Conservation (phyloP, 2,113 vertebrate genomes). For the Pardalotus punctatus region DNA sequence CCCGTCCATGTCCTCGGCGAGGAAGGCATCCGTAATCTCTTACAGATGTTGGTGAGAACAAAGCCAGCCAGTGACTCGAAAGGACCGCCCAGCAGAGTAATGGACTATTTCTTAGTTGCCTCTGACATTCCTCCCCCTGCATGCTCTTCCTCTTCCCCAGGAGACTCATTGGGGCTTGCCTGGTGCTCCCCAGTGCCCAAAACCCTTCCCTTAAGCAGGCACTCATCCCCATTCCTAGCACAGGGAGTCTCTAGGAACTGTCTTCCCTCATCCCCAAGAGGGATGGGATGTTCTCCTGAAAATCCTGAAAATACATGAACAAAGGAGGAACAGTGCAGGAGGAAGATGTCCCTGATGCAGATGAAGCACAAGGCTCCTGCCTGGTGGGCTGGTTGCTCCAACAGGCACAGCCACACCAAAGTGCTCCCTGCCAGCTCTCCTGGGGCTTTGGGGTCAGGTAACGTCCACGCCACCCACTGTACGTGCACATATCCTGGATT, state of each 20-base stretch:
- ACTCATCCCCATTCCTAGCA: fast-evolving
- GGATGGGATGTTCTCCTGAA: neutral
- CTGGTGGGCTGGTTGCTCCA: neutral
- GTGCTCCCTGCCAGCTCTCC: neutral
- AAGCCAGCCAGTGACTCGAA: slow-evolving; percentile 51
- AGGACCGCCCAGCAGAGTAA: slow-evolving; percentile 15
- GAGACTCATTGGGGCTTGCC: neutral
- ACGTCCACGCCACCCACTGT: neutral
- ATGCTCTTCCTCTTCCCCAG: neutral
- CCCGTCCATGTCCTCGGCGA: neutral
- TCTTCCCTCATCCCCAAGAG: neutral
- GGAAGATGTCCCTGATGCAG: neutral
- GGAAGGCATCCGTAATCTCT: slow-evolving; percentile 57
- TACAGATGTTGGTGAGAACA: slow-evolving; percentile 68
- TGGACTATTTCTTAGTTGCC: slow-evolving; percentile 6
- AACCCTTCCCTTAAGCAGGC: neutral
- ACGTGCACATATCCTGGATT: neutral
- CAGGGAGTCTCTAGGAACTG: neutral
- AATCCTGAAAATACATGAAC: neutral
- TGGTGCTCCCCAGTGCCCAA: neutral
- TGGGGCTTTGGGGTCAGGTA: neutral
- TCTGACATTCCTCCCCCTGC: slow-evolving; percentile 25
- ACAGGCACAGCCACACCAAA: neutral
- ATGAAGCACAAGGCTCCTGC: fast-evolving
- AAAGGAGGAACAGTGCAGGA: neutral